Base-by-base conservation (phyloP, 2,888 invertebrate species). In the Carcina quercana region DNA sequence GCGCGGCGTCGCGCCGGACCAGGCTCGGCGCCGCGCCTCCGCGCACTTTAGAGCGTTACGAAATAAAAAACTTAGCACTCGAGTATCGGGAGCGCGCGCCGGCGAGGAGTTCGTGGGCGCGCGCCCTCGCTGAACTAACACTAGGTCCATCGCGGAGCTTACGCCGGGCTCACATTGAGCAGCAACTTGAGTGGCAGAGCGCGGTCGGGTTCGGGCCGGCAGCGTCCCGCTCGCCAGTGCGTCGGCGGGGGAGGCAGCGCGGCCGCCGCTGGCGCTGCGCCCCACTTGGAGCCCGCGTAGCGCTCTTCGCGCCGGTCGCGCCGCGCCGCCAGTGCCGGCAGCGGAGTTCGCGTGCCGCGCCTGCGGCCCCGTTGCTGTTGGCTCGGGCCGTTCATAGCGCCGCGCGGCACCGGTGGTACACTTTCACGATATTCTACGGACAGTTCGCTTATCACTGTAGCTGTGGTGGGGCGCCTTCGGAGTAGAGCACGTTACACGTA, bases 241-340 rank as follows among this genome's bases (percentile, higher is more conserved):
- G 87, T 86, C 37, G 94, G 94, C 53, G 94, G 94, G 64, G 89
- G 91, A 37, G 94, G 94, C 59, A 94, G 78, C 43, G 90, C 89
- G 50, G 89, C 88, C 25, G 94, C 92, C 35, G 91, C 88, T 30
- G 94, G 94, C 33, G 94, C 91, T 50, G 92, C 92, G 58, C 91
- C 92, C 85, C 93, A 94, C 71, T 93, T 93, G 64, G 92, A 91
- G 60, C 89, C 92, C 44, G 93, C 93, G 67, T 73, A 78, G 43
- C 79, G 74, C 53, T 76, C 78, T 33, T 65, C 64, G 24, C 74
- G 53, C 36, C 74, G 53, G 34, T 46, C 50, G 10, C 45, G 43
- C 25, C 45, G 62, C 35, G 64, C 54, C 25, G 47, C 52, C 37
- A 36, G 28, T 49, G 47, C 38, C 38, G 28, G 13, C 17, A 20